phyloP scores from a whole-genome alignment of 2,797 vertebrate species.

The Psittacula echo region DNA sequence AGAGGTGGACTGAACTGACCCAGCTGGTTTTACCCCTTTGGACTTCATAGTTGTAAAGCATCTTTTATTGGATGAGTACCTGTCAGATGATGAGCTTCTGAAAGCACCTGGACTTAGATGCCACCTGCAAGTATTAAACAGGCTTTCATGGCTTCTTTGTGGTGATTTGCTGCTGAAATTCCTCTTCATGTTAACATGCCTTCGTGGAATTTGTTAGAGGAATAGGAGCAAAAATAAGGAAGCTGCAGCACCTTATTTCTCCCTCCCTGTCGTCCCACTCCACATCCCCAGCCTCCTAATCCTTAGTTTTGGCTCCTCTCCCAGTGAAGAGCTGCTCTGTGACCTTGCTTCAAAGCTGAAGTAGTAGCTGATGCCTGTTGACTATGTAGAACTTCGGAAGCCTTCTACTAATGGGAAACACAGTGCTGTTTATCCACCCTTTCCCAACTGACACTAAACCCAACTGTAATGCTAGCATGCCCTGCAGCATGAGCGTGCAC shows the following conservation, averaged over 20 bases:
- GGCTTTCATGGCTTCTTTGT: neutral
- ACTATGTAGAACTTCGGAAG: neutral
- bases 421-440: neutral
- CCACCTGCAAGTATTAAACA: neutral
- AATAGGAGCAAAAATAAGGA: neutral
- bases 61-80: neutral
- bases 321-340: neutral
- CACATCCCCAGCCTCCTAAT: neutral
- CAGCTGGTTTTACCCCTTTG: neutral
- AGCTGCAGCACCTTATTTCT: neutral
- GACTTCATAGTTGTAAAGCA: neutral
- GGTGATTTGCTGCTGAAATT: constrained; percentile 37
- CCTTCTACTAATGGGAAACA: neutral
- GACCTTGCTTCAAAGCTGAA: neutral
- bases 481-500: neutral
- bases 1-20: neutral
- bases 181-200: neutral
- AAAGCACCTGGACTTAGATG: neutral
- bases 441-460: neutral
- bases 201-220: neutral
- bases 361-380: neutral
- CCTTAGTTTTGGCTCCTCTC: neutral
- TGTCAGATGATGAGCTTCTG: neutral
- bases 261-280: neutral
- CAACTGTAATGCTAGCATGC: neutral